Percentiles rank a stretch among this genome's conserved stretches.
Evolutionary conservation across 2,797 vertebrate species (phyloP).

Genomic region (Orientallactaga sibirica): DNA sequence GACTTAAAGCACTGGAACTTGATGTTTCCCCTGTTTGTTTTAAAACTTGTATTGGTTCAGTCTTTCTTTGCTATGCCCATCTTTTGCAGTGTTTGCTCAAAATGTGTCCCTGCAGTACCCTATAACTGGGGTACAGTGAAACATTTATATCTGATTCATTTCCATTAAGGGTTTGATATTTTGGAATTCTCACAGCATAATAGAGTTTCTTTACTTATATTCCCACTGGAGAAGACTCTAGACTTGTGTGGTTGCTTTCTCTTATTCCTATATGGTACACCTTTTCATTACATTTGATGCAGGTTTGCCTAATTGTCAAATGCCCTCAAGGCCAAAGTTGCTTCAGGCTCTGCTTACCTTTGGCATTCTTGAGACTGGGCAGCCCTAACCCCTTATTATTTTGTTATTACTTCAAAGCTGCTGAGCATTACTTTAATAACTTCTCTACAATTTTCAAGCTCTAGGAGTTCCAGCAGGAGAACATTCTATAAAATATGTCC

Average conservation of each 20-base stretch:
- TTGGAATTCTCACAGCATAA: background rate
- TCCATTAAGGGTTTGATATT: background rate
- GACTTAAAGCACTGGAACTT: too few relatives aligned
- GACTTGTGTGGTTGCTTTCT: background rate
- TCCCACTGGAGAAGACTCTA: background rate
- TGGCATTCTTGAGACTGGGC: background rate
- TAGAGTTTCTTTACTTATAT: background rate
- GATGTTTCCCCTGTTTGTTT: too few relatives aligned
- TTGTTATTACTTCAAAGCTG: background rate
- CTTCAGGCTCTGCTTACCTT: background rate
- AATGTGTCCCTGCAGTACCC: background rate
- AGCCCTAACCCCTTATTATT: background rate
- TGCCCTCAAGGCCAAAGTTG: too few relatives aligned
- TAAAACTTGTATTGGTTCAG: too few relatives aligned
- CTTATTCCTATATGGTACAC: background rate
- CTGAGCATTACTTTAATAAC: background rate
- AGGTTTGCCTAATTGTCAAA: background rate
- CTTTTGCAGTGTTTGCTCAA: background rate
- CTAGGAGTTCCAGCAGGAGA: background rate
- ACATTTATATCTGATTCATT: background rate
- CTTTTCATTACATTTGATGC: background rate
- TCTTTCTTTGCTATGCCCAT: too few relatives aligned
- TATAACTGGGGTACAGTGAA: accelerated
- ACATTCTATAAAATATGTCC: background rate
- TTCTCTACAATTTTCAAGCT: background rate